These are phyloP conservation scores for Muscicapa adusta DNA, from an alignment of 2,113 vertebrate genomes.

Conservation along the genomic window DNA sequence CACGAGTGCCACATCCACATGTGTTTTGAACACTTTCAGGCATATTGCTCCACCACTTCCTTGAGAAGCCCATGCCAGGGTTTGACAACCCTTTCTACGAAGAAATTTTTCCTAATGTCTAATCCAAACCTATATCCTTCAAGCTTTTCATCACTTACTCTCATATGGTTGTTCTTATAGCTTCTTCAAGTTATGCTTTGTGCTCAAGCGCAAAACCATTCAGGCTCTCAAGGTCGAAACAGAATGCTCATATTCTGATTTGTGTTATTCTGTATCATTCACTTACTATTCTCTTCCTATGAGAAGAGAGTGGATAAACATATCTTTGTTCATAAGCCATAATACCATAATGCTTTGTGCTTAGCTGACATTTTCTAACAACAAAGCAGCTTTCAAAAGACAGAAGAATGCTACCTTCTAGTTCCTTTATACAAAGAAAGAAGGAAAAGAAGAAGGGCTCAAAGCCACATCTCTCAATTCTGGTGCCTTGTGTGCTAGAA, in stretches of 20 bases:
- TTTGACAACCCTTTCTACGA: neutral
- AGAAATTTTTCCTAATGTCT: neutral
- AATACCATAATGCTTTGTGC: neutral
- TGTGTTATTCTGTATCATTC: neutral
- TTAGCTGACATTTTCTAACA: neutral
- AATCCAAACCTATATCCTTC: neutral
- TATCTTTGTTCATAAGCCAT: neutral
- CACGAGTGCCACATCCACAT: rapidly evolving
- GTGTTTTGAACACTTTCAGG: neutral
- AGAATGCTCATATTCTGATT: neutral
- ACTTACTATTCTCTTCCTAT: neutral
- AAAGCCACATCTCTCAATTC: neutral
- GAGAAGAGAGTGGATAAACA: neutral
- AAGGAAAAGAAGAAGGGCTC: neutral
- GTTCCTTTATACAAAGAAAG: neutral
- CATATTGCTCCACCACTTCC: neutral
- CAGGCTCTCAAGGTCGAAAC: neutral
- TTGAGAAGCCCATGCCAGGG: neutral
- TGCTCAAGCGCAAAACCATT: neutral
- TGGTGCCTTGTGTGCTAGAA: neutral
- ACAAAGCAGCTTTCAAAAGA: neutral
- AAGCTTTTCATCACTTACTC: neutral
- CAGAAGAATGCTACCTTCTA: neutral
- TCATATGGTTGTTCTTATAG: neutral
- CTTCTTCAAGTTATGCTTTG: neutral